A percentile compares a stretch with the other conserved stretches of the same genome.
Conservation (phyloP, 1,140 invertebrate species). For the Mizuhopecten yessoensis region DNA sequence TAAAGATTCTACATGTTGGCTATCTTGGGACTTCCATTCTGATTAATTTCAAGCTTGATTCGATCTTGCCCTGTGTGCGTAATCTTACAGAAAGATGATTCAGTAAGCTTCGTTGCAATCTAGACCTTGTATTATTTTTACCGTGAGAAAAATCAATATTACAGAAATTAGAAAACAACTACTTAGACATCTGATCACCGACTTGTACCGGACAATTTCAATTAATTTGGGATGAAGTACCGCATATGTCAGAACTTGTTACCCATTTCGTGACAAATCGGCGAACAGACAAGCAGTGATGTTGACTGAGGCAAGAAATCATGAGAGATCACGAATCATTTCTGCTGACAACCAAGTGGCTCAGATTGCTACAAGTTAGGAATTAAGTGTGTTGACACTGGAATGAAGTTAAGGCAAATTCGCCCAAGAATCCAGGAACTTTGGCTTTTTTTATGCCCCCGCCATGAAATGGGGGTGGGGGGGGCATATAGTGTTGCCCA, state of each 20-base stretch:
- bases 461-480: no score
- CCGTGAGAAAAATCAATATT: not conserved
- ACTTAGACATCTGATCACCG: not conserved
- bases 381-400: no score
- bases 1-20: no score
- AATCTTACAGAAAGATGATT: not conserved
- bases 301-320: not conserved
- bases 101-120: not conserved
- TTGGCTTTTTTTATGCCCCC: no score
- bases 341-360: no score
- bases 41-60: not conserved
- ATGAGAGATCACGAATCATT: not conserved
- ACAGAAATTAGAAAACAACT: not conserved
- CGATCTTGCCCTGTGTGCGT: not conserved
- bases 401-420: no score
- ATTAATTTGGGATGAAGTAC: conserved; percentile 10
- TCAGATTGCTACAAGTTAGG: not conserved
- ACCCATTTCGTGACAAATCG: not conserved
- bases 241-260: not conserved
- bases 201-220: not conserved
- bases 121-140: not conserved
- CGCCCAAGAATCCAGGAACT: no score
- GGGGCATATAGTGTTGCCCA: no score
- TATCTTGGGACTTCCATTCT: no score
- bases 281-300: not conserved